Conservation (phyloP, 1,140 invertebrate genomes). For the Gerris buenoi region DNA sequence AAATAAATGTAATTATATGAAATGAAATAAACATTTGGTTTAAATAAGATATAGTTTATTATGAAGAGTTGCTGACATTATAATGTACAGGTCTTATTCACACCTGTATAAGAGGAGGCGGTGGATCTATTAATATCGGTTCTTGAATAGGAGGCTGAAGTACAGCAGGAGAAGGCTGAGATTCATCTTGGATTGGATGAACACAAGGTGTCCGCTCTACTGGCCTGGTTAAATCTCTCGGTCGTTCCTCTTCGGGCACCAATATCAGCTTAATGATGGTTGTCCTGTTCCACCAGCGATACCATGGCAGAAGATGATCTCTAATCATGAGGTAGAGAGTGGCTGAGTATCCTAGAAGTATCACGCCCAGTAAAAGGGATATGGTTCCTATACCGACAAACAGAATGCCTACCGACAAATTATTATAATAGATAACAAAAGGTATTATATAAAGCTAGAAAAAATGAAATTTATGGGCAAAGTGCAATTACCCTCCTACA, state of each 20-base stretch:
- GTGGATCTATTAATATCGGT: neutral
- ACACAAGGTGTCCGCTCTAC: neutral
- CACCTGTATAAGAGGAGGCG: neutral
- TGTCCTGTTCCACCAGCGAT: slow-evolving; percentile 15
- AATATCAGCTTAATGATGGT: neutral
- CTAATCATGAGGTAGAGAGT: slow-evolving; percentile 35
- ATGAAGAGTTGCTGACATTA: too few species aligned
- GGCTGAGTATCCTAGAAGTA: slow-evolving; percentile 34
- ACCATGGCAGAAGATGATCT: slow-evolving; percentile 32
- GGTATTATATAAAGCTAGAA: too few species aligned
- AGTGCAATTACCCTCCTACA: too few species aligned
- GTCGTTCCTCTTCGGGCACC: neutral
- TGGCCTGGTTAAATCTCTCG: neutral
- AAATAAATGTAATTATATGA: too few species aligned
- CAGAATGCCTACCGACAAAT: too few species aligned
- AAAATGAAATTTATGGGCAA: too few species aligned
- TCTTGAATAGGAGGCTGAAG: neutral
- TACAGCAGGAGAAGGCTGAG: neutral
- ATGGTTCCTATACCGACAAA: slow-evolving; percentile 28
- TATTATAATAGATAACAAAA: too few species aligned
- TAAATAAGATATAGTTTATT: too few species aligned
- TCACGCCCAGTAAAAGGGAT: slow-evolving; percentile 32
- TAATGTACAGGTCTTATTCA: too few species aligned
- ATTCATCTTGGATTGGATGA: neutral
- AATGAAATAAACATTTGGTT: too few species aligned